Conservation (phyloP, 2,888 invertebrate species). For the Tipula lateralis region DNA sequence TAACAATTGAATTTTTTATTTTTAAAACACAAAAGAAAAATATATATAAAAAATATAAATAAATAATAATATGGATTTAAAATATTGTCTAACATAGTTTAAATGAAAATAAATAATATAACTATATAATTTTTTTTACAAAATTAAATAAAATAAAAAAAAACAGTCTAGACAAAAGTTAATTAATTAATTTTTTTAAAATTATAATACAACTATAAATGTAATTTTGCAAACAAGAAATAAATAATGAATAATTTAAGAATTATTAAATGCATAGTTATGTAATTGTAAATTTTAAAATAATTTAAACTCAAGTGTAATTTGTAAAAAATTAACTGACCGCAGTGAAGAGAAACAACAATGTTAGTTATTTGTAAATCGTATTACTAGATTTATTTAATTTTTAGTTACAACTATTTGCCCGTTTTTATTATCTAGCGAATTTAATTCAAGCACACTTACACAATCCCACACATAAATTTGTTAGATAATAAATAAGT, state of each 20-base stretch:
- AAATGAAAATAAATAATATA: neutral
- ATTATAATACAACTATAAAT: neutral
- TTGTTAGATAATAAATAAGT: neutral
- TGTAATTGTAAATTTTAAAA: neutral
- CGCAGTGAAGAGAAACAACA: neutral
- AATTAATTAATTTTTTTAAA: neutral
- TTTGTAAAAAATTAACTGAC: neutral
- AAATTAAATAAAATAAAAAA: neutral
- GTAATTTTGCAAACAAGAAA: neutral
- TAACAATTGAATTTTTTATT: neutral
- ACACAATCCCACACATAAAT: neutral
- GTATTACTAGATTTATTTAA: conserved; percentile 24
- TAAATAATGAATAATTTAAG: neutral
- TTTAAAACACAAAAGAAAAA: neutral
- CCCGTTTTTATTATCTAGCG: neutral
- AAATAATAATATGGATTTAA: conserved; percentile 6
- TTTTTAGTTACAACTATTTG: neutral
- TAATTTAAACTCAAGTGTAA: neutral
- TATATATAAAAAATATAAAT: neutral
- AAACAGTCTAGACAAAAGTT: neutral
- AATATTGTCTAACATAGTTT: conserved; percentile 1
- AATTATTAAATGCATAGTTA: neutral
- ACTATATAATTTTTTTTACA: conserved; percentile 7
- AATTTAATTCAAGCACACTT: neutral
- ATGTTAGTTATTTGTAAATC: neutral